Base-by-base conservation (phyloP, 2,797 vertebrate species). In the Cirrhinus mrigala region DNA sequence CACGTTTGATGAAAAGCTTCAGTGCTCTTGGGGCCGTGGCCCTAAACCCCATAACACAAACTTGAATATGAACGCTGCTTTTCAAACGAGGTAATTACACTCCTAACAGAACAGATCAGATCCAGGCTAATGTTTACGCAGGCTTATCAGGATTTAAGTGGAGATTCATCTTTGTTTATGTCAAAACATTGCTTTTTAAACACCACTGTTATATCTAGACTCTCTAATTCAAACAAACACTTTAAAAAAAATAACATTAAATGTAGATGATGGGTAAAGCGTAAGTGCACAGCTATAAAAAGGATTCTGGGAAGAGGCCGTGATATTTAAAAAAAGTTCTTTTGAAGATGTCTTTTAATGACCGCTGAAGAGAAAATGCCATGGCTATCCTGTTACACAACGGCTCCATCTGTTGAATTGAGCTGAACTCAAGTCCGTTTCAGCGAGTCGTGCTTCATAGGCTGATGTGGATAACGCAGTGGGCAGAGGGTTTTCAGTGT, bases 1-100 rank as follows among this genome's bases (percentile, higher is more conserved):
- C 14, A 64, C 14, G 54, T 73, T 50, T 48, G 56, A 77, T 66
- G 4, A 62, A 46, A 37, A 29, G 37, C 33, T 79, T 73, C 16
- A 20, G 27, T 24, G n/a, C 40, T 18, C 66, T 29, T n/a, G 10
- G 9, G 11, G 84, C 75, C 6, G 6, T 69, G n/a, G 20, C 81
- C 48, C 69, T 52, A 79, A 74, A 79, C 44, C 87, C 52, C 62
- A 56, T 75, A 69, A 87, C 82, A 85, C 81, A 69, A 84, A 79
- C 83, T 62, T 82, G 86, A 62, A 88, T 82, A 79, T 86, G 66
- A 88, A 87, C 84, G 83, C 78, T 77, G 79, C 89, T 58, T 73
- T 79, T 33, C 77, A 46, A 40, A 70, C 46, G 50, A 54, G 44
- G 71, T 52, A 75, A 83, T 86, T 85, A 22, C 24, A 15, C 58